Conservation (phyloP, 2,113 vertebrate genomes). For the Corydoras maculifer region DNA sequence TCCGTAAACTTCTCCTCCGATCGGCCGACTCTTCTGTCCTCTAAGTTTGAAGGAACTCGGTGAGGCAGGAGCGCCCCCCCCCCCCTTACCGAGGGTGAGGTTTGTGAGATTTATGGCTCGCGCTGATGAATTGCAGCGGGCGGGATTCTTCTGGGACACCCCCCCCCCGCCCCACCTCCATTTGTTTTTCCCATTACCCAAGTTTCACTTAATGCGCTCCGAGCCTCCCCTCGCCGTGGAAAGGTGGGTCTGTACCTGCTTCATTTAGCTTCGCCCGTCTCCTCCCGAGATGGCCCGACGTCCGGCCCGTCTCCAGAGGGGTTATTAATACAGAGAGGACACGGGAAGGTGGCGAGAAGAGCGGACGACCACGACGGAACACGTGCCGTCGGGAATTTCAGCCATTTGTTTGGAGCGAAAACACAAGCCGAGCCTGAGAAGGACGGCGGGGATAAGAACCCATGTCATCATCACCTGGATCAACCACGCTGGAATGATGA, state of each 20-base stretch:
- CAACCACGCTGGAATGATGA: no score
- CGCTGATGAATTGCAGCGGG: slow-evolving; percentile 52
- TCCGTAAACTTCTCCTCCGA: slow-evolving; percentile 31
- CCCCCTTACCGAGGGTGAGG: slow-evolving; percentile 19
- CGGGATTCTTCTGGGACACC: slow-evolving; percentile 56
- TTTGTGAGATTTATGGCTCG: slow-evolving; percentile 67
- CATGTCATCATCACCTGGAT: background rate
- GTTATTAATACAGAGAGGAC: slow-evolving; percentile 63
- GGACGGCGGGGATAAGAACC: background rate
- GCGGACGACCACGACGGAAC: slow-evolving; percentile 46
- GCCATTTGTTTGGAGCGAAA: slow-evolving; percentile 57
- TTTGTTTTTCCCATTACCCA: slow-evolving; percentile 74
- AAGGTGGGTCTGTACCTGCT: slow-evolving; percentile 65
- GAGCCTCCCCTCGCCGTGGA: slow-evolving; percentile 62
- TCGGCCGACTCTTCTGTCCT: slow-evolving; percentile 32
- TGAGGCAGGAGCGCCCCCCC: background rate
- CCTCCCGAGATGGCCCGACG: slow-evolving; percentile 67
- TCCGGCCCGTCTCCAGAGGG: slow-evolving; percentile 62
- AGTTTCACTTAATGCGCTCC: slow-evolving; percentile 67
- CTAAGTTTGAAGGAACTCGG: slow-evolving; percentile 34
- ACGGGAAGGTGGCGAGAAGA: slow-evolving; percentile 46
- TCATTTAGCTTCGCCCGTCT: slow-evolving; percentile 63
- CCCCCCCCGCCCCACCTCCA: slow-evolving; percentile 50
- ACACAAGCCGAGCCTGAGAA: slow-evolving; percentile 36
- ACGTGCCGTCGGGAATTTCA: slow-evolving; percentile 44